Percentiles rank a stretch among this genome's conserved stretches.
Conservation (phyloP, 1,140 invertebrate species). For the Cataglyphis hispanica region DNA sequence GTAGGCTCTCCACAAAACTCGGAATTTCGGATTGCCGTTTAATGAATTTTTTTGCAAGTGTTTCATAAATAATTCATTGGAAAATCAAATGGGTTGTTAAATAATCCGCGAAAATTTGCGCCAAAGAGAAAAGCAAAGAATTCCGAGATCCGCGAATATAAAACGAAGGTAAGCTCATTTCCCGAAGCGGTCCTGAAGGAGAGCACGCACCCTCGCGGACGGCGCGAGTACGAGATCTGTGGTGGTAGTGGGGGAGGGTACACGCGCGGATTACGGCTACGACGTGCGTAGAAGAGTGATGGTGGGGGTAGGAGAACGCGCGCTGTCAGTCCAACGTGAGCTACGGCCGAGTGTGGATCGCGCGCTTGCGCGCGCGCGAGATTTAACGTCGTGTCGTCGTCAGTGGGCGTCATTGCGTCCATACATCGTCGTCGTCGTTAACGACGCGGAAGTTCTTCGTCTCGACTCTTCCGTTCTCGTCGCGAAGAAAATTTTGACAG, state of each 20-base stretch:
- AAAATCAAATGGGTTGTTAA: background rate
- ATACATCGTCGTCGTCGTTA: background rate
- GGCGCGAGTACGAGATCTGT: background rate
- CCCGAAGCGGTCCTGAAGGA: background rate
- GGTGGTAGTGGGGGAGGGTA: background rate
- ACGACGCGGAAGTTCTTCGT: background rate
- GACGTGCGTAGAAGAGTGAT: conserved; percentile 14
- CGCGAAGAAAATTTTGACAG: too few species aligned
- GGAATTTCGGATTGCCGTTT: background rate
- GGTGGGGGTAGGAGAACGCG: conserved; percentile 26
- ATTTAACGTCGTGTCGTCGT: conserved; percentile 5
- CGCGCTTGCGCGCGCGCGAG: conserved; percentile 22
- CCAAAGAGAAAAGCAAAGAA: background rate
- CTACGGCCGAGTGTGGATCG: conserved; percentile 67
- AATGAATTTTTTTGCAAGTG: too few species aligned
- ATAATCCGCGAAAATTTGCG: background rate
- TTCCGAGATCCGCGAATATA: too few species aligned
- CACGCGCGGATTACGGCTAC: conserved; percentile 51
- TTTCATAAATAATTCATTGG: too few species aligned
- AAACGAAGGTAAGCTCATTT: too few species aligned
- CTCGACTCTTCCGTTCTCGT: too few species aligned
- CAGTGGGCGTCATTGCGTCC: background rate
- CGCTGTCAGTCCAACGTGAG: conserved; percentile 64
- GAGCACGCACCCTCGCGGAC: conserved; percentile 8
- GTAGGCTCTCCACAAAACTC: background rate